Evolutionary conservation across 1,140 invertebrate species (phyloP).

Genomic region (Leptestheria dahalacensis): DNA sequence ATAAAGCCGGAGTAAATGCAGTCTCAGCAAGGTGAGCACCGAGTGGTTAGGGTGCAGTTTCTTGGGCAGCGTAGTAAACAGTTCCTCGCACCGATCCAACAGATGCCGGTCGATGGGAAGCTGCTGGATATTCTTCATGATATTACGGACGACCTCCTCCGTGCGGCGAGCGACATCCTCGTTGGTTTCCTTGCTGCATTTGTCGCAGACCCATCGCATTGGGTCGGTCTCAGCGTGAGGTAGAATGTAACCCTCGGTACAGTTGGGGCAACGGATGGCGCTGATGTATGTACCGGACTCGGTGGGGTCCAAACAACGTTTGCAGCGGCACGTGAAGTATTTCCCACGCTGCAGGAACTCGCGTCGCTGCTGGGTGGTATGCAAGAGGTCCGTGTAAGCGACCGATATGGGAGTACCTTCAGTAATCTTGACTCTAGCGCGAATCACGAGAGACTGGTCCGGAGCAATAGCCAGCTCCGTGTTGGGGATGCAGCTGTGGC

Average conservation of each 20-base stretch:
- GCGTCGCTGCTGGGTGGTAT: slow-evolving; percentile 50
- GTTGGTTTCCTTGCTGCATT: slow-evolving; percentile 5
- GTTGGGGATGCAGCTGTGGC: slow-evolving; percentile 61
- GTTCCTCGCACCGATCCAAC: slow-evolving; percentile 11
- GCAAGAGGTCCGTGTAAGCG: slow-evolving; percentile 60
- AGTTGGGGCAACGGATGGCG: slow-evolving; percentile 48
- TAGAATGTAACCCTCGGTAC: background rate
- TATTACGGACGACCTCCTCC: slow-evolving; percentile 6
- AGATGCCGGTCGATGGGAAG: slow-evolving; percentile 10
- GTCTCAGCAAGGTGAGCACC: background rate
- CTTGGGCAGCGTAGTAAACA: slow-evolving; percentile 9
- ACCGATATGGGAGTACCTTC: slow-evolving; percentile 46
- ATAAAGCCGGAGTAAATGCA: slow-evolving; percentile 6
- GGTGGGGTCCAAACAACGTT: slow-evolving; percentile 51
- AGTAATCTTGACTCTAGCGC: slow-evolving; percentile 35
- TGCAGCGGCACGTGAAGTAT: slow-evolving; percentile 57
- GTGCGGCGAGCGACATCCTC: background rate
- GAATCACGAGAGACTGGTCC: slow-evolving; percentile 43
- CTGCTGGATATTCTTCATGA: slow-evolving; percentile 7
- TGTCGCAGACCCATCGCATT: slow-evolving; percentile 19
- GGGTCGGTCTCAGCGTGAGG: slow-evolving; percentile 1
- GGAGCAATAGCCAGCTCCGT: slow-evolving; percentile 58
- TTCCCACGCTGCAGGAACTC: slow-evolving; percentile 55
- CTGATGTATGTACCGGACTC: slow-evolving; percentile 58
- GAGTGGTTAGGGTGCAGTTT: slow-evolving; percentile 11